phyloP scores from a whole-genome alignment of 2,888 invertebrate species.

The Athetis lepigone region DNA sequence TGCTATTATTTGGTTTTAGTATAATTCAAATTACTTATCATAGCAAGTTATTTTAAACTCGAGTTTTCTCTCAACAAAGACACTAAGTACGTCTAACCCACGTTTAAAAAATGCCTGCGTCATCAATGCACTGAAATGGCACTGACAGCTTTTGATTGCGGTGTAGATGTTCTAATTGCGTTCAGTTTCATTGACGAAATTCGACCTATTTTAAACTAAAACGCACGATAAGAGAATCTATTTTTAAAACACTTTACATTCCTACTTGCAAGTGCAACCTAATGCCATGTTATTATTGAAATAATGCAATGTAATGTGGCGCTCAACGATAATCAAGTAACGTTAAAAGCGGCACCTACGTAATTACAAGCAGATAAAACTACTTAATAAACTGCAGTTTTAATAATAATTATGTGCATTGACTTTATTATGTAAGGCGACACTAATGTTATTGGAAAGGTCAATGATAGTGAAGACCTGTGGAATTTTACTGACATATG shows the following conservation, averaged over 20 bases:
- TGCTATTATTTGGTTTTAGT: no score
- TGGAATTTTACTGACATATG: slow-evolving; percentile 25
- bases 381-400: slow-evolving; percentile 24
- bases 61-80: background rate
- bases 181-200: background rate
- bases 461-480: slow-evolving; percentile 20
- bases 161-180: background rate
- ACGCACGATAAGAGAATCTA: slow-evolving; percentile 6
- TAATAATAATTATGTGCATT: slow-evolving; percentile 23
- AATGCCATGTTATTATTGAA: slow-evolving; percentile 27
- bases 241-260: slow-evolving; percentile 22
- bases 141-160: background rate
- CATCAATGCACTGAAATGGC: background rate
- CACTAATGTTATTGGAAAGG: slow-evolving; percentile 34
- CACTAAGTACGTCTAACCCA: background rate
- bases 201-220: background rate
- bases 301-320: slow-evolving; percentile 35
- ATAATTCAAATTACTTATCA: no score
- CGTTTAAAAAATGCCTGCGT: background rate
- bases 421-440: slow-evolving; percentile 24
- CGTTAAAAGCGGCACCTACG: slow-evolving; percentile 13
- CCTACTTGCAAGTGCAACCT: slow-evolving; percentile 11
- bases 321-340: slow-evolving; percentile 17
- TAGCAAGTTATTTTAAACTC: background rate
- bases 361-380: slow-evolving; percentile 28